These are phyloP conservation scores for Iselma pallidipennis DNA, from an alignment of 2,888 invertebrate species.

Conservation along the genomic window DNA sequence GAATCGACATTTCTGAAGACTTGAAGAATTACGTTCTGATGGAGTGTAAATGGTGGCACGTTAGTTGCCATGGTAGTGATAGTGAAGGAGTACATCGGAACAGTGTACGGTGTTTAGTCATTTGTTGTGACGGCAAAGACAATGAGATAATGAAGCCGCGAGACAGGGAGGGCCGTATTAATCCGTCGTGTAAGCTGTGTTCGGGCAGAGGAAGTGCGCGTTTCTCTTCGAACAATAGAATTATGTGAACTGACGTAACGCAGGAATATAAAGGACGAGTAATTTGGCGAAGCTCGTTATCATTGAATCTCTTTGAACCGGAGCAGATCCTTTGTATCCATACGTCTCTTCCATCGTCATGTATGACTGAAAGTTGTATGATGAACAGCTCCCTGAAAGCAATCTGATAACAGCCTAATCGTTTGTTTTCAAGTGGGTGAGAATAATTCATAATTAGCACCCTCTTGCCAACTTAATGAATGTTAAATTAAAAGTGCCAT, in stretches of 20 bases:
- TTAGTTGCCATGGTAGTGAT: neutral
- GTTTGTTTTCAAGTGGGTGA: conserved; percentile 35
- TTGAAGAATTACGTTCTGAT: neutral
- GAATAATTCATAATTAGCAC: conserved; percentile 40
- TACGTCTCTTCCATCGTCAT: conserved; percentile 29
- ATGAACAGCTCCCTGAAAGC: conserved; percentile 33
- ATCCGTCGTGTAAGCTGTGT: conserved; percentile 25
- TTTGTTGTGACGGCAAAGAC: conserved; percentile 25
- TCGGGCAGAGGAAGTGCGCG: conserved; percentile 10
- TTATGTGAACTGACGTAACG: conserved; percentile 46
- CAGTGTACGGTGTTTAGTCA: conserved; percentile 22
- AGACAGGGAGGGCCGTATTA: conserved; percentile 27
- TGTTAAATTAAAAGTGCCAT: conserved; percentile 43
- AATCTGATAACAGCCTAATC: conserved; percentile 43
- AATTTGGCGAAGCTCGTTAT: conserved; percentile 51
- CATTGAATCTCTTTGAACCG: conserved; percentile 49
- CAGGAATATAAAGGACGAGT: conserved; percentile 49
- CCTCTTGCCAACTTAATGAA: conserved; percentile 33
- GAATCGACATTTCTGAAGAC: conserved; percentile 3
- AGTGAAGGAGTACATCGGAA: neutral
- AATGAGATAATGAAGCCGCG: conserved; percentile 31
- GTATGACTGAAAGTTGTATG: conserved; percentile 38
- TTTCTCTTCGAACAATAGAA: conserved; percentile 44
- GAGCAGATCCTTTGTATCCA: conserved; percentile 40
- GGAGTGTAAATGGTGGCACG: neutral